Evolutionary conservation across 2,113 vertebrate species (phyloP).

Genomic region (Neodon shergylaensis): DNA sequence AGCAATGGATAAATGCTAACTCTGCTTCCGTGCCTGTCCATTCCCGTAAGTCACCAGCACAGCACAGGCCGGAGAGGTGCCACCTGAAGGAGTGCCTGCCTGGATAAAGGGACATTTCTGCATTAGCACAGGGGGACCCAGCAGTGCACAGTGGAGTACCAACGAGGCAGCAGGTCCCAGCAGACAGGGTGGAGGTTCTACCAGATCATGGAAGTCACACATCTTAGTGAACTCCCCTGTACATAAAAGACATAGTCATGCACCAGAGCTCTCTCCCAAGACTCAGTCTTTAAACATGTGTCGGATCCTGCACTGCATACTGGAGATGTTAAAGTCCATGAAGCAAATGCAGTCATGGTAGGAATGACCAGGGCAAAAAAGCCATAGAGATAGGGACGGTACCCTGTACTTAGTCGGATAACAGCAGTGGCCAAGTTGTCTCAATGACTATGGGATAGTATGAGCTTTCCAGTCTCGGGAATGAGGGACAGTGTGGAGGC

Average conservation of each 20-base stretch:
- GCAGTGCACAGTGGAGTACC: neutral
- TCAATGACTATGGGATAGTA: neutral
- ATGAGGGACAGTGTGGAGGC: accelerated
- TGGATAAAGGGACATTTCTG: constrained; percentile 16
- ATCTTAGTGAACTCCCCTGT: neutral
- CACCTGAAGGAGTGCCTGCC: neutral
- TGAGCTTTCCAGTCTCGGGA: neutral
- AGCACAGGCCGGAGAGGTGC: neutral
- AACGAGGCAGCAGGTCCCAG: neutral
- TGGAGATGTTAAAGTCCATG: neutral
- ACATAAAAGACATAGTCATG: accelerated
- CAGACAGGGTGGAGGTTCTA: neutral
- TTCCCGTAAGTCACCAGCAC: constrained; percentile 68
- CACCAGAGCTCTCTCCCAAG: neutral
- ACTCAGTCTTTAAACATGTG: accelerated
- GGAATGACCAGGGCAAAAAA: neutral
- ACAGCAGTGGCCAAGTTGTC: neutral
- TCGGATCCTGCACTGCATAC: neutral
- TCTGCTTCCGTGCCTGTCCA: constrained; percentile 71
- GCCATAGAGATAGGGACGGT: neutral
- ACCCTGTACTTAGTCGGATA: neutral
- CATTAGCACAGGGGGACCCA: neutral
- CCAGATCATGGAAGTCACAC: neutral
- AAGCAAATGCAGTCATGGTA: too few relatives aligned
- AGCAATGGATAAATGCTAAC: constrained; percentile 84